A percentile compares a stretch with the other conserved stretches of the same genome.
Conservation (phyloP, 2,797 vertebrate genomes). For the Mormyrus hasselquistii region DNA sequence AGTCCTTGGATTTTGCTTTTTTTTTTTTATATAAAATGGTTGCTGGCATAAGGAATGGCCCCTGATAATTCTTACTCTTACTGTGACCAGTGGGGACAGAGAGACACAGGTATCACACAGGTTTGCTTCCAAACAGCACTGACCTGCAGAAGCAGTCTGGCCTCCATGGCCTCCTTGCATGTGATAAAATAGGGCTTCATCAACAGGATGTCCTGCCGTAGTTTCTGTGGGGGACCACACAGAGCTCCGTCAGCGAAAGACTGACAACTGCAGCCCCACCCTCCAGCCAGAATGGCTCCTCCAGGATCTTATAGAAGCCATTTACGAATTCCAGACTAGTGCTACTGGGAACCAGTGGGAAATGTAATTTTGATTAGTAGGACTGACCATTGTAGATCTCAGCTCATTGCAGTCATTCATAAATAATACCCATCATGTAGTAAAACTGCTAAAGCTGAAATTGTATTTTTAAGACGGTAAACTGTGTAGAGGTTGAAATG, state of each 20-base stretch:
- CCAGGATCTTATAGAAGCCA: not conserved
- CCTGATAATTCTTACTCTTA: not conserved
- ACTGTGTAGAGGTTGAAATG: not conserved
- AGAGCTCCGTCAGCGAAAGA: conserved; percentile 3
- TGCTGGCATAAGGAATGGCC: not conserved
- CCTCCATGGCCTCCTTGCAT: conserved; percentile 95
- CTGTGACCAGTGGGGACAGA: too few relatives aligned
- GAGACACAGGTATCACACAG: not conserved
- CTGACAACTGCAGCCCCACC: not conserved
- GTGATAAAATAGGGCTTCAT: conserved; percentile 99
- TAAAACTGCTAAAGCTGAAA: not conserved
- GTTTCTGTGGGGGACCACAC: conserved; percentile 65
- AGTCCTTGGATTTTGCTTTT: not conserved
- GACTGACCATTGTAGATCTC: not conserved
- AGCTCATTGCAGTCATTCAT: not conserved
- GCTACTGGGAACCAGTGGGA: not conserved
- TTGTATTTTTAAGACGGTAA: not conserved
- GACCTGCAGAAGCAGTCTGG: conserved; percentile 85
- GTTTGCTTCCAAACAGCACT: conserved; percentile 24
- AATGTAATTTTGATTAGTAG: not conserved
- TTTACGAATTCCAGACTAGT: not conserved
- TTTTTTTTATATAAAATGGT: conserved; percentile 1
- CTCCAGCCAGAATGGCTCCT: not conserved
- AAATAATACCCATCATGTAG: not conserved
- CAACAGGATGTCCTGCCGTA: conserved; percentile 90